phyloP scores from a whole-genome alignment of 2,888 invertebrate genomes.

The Arge pagana region DNA sequence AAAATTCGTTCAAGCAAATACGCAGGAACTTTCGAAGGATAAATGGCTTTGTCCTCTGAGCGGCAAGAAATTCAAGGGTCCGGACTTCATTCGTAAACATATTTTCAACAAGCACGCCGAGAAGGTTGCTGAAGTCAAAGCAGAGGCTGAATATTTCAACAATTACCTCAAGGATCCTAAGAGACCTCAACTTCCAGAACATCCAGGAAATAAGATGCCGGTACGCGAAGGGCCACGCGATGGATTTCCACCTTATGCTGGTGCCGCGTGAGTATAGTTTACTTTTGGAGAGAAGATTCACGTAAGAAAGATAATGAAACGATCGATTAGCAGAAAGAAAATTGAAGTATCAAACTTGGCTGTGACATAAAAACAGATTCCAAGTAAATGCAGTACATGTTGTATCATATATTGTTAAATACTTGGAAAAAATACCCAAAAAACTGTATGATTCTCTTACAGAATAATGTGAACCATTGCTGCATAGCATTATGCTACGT shows the following conservation, averaged over 20 bases:
- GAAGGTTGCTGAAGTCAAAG: constrained; percentile 95
- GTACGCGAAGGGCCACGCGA: constrained; percentile 58
- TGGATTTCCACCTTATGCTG: constrained; percentile 56
- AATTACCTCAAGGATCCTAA: constrained; percentile 94
- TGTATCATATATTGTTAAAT: too few relatives aligned
- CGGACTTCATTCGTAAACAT: constrained; percentile 98
- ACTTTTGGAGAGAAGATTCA: background rate
- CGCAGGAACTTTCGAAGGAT: constrained; percentile 95
- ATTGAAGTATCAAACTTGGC: too few relatives aligned
- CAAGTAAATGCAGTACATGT: too few relatives aligned
- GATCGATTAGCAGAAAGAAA: too few relatives aligned
- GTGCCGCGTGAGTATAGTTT: constrained; percentile 53
- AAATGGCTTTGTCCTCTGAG: constrained; percentile 99
- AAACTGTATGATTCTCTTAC: too few relatives aligned
- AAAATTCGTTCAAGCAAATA: constrained; percentile 94
- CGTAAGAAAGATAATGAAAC: too few relatives aligned
- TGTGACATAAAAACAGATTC: too few relatives aligned
- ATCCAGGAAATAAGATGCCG: constrained; percentile 66
- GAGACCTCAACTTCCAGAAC: constrained; percentile 90
- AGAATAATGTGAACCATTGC: too few relatives aligned
- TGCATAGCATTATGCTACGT: too few relatives aligned
- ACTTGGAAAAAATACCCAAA: too few relatives aligned
- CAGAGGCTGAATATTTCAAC: constrained; percentile 97
- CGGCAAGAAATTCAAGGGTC: constrained; percentile 98
- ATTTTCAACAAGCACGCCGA: constrained; percentile 97